Conservation (phyloP, 2,113 vertebrate genomes). For the Labeo rohita region DNA sequence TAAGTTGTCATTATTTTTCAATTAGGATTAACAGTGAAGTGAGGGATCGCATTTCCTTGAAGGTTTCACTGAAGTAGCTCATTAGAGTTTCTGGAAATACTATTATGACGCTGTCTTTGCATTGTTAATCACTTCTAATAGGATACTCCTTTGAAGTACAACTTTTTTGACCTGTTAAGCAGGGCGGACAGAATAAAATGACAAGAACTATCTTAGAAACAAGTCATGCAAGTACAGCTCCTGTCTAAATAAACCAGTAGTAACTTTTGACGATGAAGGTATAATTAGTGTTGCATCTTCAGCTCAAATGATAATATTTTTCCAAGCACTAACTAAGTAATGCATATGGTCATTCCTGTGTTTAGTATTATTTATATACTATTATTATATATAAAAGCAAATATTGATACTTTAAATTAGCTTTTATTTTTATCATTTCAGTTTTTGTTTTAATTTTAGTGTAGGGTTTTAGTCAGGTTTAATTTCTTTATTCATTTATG, state of each 20-base stretch:
- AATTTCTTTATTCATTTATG: too few relatives aligned
- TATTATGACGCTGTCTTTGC: constrained; percentile 41
- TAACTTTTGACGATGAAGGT: neutral
- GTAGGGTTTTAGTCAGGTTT: too few relatives aligned
- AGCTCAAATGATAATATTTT: neutral
- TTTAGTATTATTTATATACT: neutral
- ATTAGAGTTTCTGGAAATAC: constrained; percentile 60
- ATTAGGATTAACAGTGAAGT: constrained; percentile 65
- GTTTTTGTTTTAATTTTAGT: neutral
- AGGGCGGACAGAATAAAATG: neutral
- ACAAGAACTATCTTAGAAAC: neutral
- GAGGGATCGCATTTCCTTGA: constrained; percentile 44
- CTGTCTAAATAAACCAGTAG: neutral
- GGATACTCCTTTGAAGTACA: constrained; percentile 46
- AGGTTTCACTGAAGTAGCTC: constrained; percentile 57
- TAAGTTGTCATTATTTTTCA: constrained; percentile 60
- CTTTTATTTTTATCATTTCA: neutral
- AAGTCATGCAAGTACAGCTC: neutral
- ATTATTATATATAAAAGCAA: neutral
- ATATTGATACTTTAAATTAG: neutral
- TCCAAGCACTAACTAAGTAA: neutral
- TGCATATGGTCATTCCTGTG: neutral
- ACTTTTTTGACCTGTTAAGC: neutral
- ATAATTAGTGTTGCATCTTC: neutral
- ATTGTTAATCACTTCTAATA: constrained; percentile 53